Conservation (phyloP, 2,888 invertebrate genomes). For the Hedychridium roseum region DNA sequence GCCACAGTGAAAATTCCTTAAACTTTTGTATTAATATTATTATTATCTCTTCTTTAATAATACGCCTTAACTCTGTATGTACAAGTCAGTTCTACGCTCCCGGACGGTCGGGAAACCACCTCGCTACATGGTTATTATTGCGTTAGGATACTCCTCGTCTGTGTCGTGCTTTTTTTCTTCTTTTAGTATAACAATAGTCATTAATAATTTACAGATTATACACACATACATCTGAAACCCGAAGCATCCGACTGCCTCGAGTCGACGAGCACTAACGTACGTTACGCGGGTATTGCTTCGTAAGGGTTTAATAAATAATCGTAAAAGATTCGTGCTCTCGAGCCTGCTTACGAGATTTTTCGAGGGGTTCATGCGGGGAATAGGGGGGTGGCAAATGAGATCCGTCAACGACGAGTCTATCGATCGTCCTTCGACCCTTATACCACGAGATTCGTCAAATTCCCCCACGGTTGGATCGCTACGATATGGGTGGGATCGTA, state of each 20-base stretch:
- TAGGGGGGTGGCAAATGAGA: slow-evolving; percentile 16
- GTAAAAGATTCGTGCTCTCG: slow-evolving; percentile 22
- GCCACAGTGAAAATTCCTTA: not conserved
- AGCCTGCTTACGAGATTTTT: slow-evolving; percentile 10
- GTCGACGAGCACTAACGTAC: slow-evolving; percentile 37
- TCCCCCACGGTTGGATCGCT: too few relatives aligned
- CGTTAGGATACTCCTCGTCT: slow-evolving; percentile 34
- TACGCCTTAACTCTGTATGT: slow-evolving; percentile 55
- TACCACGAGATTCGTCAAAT: too few relatives aligned
- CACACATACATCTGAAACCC: slow-evolving; percentile 49
- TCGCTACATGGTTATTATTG: slow-evolving; percentile 40
- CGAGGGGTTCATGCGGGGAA: slow-evolving; percentile 3
- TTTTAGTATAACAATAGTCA: slow-evolving; percentile 35
- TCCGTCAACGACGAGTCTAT: slow-evolving; percentile 10
- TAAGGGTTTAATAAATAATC: slow-evolving; percentile 49
- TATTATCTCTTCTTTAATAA: slow-evolving; percentile 45
- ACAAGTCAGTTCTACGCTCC: slow-evolving; percentile 52
- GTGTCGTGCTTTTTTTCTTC: too few relatives aligned
- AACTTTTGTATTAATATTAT: slow-evolving; percentile 39
- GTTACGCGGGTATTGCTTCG: slow-evolving; percentile 30
- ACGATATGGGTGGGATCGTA: too few relatives aligned
- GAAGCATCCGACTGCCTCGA: slow-evolving; percentile 22
- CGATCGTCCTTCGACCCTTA: too few relatives aligned
- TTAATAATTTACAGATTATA: slow-evolving; percentile 59
- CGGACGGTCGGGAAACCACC: slow-evolving; percentile 18